Evolutionary conservation across 2,113 vertebrate genomes (phyloP).

Genomic region (Urocynchramus pylzowi): DNA sequence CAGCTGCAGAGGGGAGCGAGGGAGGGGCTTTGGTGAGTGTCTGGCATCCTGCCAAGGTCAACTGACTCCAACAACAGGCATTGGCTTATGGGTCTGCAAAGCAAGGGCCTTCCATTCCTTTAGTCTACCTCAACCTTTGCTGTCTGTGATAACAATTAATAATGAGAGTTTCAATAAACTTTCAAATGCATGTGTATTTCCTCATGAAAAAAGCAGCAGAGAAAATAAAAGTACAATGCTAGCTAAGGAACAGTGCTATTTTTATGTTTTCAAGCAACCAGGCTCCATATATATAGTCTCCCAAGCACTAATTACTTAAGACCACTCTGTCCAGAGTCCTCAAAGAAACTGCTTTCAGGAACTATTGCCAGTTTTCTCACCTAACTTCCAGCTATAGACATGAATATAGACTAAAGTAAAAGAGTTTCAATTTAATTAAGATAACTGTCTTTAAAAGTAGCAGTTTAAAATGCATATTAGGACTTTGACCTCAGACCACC

Average conservation of each 20-base stretch:
- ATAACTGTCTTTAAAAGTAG: neutral
- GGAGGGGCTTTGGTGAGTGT: neutral
- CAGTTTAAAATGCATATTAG: neutral
- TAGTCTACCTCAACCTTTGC: neutral
- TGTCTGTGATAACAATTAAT: neutral
- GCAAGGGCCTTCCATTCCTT: neutral
- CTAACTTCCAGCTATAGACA: neutral
- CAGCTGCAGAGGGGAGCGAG: neutral
- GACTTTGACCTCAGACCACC: neutral
- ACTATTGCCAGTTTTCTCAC: neutral
- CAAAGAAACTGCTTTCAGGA: neutral
- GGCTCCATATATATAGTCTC: neutral
- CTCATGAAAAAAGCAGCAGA: neutral
- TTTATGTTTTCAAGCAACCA: neutral
- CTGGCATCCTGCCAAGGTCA: neutral
- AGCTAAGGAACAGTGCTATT: neutral
- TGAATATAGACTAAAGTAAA: neutral
- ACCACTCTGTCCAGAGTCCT: neutral
- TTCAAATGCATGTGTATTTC: neutral
- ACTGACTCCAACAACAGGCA: neutral
- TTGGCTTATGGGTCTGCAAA: neutral
- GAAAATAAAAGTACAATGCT: neutral
- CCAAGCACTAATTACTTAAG: neutral
- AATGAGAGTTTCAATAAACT: neutral
- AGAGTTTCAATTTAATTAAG: neutral